Evolutionary conservation across 2,113 vertebrate species (phyloP).

Genomic region (Dissostichus mawsoni): DNA sequence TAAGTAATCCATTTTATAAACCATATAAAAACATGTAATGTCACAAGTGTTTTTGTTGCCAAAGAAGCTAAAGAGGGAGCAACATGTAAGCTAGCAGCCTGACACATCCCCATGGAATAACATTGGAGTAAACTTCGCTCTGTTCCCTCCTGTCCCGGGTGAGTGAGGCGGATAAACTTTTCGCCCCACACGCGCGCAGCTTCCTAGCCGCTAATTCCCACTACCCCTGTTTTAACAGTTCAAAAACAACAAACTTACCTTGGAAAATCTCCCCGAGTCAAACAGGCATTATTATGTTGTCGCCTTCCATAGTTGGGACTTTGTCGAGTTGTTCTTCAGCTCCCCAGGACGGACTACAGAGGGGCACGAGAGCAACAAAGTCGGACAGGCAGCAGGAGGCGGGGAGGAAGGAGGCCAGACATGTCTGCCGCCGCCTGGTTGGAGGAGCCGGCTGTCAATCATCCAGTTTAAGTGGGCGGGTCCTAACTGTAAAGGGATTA

Average conservation of each 20-base stretch:
- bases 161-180: constrained; percentile 67
- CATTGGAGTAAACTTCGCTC: constrained; percentile 40
- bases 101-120: constrained; percentile 52
- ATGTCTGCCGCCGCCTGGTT: constrained; percentile 18
- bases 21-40: not conserved
- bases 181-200: constrained; percentile 21
- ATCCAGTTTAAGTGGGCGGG: constrained; percentile 33
- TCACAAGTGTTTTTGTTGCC: not conserved
- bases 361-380: constrained; percentile 47
- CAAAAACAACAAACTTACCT: constrained; percentile 59
- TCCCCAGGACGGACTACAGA: constrained; percentile 42
- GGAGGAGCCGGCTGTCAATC: constrained; percentile 61
- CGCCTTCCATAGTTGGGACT: constrained; percentile 73
- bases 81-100: constrained; percentile 24
- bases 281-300: constrained; percentile 73
- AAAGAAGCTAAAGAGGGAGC: not conserved
- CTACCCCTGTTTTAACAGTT: not conserved
- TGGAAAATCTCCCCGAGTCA: constrained; percentile 68
- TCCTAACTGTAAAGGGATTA: constrained; percentile 62
- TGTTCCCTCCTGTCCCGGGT: constrained; percentile 38
- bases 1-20: not conserved
- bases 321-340: constrained; percentile 44
- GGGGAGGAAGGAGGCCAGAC: constrained; percentile 15
- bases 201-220: constrained; percentile 8
- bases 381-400: constrained; percentile 30